Evolutionary conservation across 2,113 vertebrate genomes (phyloP).

Genomic region (Seriola dumerili): DNA sequence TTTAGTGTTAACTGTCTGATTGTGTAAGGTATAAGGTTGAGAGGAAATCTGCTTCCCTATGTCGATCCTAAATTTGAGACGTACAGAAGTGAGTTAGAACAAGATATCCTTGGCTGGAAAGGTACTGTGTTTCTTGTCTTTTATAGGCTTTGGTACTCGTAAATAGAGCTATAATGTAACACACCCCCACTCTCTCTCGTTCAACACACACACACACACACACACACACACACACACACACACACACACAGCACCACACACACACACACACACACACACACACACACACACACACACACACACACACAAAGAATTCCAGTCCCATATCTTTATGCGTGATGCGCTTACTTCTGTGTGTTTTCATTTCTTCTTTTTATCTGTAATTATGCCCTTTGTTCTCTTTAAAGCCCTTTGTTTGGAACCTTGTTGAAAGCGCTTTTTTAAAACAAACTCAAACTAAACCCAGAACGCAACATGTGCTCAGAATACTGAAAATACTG

Average conservation of each 20-base stretch:
- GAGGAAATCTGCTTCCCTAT: background rate
- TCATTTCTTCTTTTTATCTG: constrained; percentile 51
- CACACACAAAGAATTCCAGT: background rate
- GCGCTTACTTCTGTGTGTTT: constrained; percentile 11
- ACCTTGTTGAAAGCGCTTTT: constrained; percentile 36
- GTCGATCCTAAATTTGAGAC: background rate
- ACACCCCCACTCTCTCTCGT: background rate
- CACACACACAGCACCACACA: background rate
- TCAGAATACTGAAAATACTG: constrained; percentile 25
- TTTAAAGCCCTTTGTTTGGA: constrained; percentile 56
- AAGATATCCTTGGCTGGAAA: background rate
- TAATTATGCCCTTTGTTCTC: constrained; percentile 61
- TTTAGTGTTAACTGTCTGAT: background rate
- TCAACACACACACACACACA: background rate
- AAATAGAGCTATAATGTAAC: constrained; percentile 6
- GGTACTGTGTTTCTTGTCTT: background rate
- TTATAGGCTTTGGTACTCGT: background rate
- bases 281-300: background rate
- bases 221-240: background rate
- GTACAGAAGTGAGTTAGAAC: background rate
- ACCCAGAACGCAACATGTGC: background rate
- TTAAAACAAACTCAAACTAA: constrained; percentile 42
- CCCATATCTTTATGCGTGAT: constrained; percentile 13
- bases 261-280: too few species aligned
- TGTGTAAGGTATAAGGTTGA: background rate